Percentiles rank a stretch among this genome's conserved stretches.
Conservation (phyloP, 1,140 invertebrate genomes). For the Ectropis grisescens region DNA sequence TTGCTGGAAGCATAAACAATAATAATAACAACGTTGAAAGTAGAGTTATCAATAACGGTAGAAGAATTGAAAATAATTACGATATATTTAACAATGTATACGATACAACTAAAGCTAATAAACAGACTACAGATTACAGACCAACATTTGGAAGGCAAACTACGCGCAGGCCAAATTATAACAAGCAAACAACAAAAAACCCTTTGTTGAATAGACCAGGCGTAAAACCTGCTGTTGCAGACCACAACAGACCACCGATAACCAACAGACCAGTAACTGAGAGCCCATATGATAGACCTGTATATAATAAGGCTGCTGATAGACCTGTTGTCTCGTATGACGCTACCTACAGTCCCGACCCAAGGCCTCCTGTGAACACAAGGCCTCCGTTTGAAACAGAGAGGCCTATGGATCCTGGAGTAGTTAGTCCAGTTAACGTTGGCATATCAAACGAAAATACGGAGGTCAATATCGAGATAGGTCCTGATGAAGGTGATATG, state of each 20-base stretch:
- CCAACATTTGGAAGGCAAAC: not conserved
- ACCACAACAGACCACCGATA: slow-evolving; percentile 32
- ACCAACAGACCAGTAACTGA: slow-evolving; percentile 41
- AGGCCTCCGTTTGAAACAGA: too few species aligned
- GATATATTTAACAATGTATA: not conserved
- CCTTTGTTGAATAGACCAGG: slow-evolving; percentile 27
- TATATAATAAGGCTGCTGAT: too few species aligned
- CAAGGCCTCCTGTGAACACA: too few species aligned
- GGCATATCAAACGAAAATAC: slow-evolving; percentile 1
- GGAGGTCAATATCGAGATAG: slow-evolving; percentile 28
- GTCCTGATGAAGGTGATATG: slow-evolving; percentile 43
- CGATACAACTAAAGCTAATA: slow-evolving; percentile 1
- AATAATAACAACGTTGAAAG: too few species aligned
- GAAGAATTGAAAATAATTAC: too few species aligned
- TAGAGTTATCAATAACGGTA: too few species aligned
- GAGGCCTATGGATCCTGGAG: not conserved
- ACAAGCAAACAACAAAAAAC: slow-evolving; percentile 20
- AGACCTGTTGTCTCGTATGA: slow-evolving; percentile 4
- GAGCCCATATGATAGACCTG: too few species aligned
- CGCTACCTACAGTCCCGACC: too few species aligned
- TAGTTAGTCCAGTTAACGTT: not conserved
- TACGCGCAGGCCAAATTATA: not conserved
- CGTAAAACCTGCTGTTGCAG: slow-evolving; percentile 28
- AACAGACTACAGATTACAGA: not conserved
- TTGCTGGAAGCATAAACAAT: too few species aligned